Evolutionary conservation across 2,888 invertebrate species (phyloP).

Genomic region (Agelastica alni): DNA sequence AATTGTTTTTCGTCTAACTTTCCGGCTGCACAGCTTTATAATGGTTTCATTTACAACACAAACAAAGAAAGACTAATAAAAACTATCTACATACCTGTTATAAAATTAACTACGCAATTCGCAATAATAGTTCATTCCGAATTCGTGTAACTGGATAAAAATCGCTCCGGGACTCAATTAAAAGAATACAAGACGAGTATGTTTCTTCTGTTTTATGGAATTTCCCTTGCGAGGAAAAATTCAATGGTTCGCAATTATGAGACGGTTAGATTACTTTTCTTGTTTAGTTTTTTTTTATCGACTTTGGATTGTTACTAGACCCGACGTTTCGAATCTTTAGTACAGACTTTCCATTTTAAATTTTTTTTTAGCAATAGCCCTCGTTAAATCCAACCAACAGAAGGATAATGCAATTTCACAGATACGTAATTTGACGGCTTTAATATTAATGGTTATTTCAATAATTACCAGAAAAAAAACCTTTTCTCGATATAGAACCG

Average conservation of each 20-base stretch:
- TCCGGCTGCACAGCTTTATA: too few species aligned
- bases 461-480: too few species aligned
- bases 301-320: not conserved
- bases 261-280: not conserved
- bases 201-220: not conserved
- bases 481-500: too few species aligned
- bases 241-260: not conserved
- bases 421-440: too few species aligned
- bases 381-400: too few species aligned
- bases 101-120: slow-evolving; percentile 1
- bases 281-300: not conserved
- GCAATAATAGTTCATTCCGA: not conserved
- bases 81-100: not conserved
- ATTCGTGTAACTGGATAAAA: not conserved
- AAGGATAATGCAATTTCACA: too few species aligned
- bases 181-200: slow-evolving; percentile 2
- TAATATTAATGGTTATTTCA: too few species aligned
- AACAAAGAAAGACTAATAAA: not conserved
- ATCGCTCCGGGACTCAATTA: not conserved
- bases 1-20: too few species aligned
- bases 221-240: not conserved
- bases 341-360: too few species aligned
- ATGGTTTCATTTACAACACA: too few species aligned
- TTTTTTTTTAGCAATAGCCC: too few species aligned
- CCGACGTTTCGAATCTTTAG: not conserved